These are phyloP conservation scores for Amphiprion percula DNA, from an alignment of 2,113 vertebrate species.

Conservation along the genomic window DNA sequence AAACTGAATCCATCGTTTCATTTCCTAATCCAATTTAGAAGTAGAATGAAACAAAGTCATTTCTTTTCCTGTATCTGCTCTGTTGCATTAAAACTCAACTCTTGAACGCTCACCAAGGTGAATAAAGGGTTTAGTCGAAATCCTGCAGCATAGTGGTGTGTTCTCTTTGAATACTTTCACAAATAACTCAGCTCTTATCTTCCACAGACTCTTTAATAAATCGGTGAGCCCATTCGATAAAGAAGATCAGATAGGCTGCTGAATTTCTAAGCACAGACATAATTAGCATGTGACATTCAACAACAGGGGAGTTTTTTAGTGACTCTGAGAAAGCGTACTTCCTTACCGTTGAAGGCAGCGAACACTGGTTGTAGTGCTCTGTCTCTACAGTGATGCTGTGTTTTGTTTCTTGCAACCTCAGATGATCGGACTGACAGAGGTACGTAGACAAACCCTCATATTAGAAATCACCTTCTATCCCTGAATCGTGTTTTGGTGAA, in stretches of 20 bases:
- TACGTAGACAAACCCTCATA: slow-evolving; percentile 76
- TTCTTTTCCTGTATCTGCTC: not conserved
- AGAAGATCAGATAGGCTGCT: not conserved
- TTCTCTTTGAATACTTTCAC: not conserved
- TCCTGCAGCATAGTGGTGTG: not conserved
- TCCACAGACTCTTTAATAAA: not conserved
- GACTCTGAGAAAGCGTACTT: too few relatives aligned
- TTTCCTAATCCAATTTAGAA: slow-evolving; percentile 50
- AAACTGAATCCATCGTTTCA: slow-evolving; percentile 23
- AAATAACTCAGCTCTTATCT: not conserved
- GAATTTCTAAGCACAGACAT: too few relatives aligned
- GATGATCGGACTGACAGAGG: slow-evolving; percentile 93
- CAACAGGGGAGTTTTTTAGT: too few relatives aligned
- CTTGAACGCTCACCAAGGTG: too few relatives aligned
- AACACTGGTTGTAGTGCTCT: not conserved
- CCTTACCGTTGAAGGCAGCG: not conserved
- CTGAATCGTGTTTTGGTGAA: not conserved
- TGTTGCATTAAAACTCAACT: not conserved
- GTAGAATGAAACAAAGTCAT: slow-evolving; percentile 18
- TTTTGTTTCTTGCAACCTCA: slow-evolving; percentile 87
- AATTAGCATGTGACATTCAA: too few relatives aligned
- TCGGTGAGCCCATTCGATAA: not conserved
- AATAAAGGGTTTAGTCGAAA: too few relatives aligned
- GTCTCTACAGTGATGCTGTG: slow-evolving; percentile 51
- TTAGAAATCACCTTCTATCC: slow-evolving; percentile 13